phyloP scores from a whole-genome alignment of 2,888 invertebrate genomes.

The Ypsolopha scabrella region DNA sequence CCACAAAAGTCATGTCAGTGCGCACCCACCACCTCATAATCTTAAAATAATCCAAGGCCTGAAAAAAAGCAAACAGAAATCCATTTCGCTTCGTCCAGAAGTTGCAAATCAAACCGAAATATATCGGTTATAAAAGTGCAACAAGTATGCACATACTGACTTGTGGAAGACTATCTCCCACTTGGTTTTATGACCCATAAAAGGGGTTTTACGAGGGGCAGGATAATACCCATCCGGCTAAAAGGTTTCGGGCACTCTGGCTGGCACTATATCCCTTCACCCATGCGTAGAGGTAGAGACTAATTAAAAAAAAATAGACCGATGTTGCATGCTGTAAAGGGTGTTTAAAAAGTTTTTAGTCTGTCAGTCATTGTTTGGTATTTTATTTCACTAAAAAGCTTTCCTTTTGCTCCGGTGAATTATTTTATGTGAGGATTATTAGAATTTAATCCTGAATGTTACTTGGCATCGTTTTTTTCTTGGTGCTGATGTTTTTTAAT shows the following conservation, averaged over 20 bases:
- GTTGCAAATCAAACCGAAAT: constrained; percentile 67
- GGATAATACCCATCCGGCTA: constrained; percentile 66
- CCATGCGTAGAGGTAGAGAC: constrained; percentile 6
- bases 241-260: constrained; percentile 48
- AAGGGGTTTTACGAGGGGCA: constrained; percentile 50
- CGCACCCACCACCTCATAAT: not conserved
- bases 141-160: constrained; percentile 58
- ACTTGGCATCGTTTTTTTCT: too few species aligned
- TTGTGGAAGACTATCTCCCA: constrained; percentile 43
- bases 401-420: too few species aligned
- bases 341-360: too few species aligned
- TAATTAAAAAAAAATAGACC: constrained; percentile 47
- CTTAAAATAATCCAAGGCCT: not conserved
- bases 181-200: constrained; percentile 65
- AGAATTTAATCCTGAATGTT: too few species aligned
- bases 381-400: too few species aligned
- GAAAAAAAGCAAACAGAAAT: constrained; percentile 3
- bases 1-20: not conserved
- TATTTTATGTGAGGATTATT: too few species aligned
- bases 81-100: constrained; percentile 28
- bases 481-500: too few species aligned
- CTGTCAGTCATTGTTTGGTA: too few species aligned
- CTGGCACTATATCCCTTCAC: constrained; percentile 14
- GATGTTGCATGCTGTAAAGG: not conserved
- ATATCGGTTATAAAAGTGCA: constrained; percentile 68